A percentile compares a stretch with the other conserved stretches of the same genome.
Conservation (phyloP, 2,888 invertebrate genomes). For the Drosophila algonquin region DNA sequence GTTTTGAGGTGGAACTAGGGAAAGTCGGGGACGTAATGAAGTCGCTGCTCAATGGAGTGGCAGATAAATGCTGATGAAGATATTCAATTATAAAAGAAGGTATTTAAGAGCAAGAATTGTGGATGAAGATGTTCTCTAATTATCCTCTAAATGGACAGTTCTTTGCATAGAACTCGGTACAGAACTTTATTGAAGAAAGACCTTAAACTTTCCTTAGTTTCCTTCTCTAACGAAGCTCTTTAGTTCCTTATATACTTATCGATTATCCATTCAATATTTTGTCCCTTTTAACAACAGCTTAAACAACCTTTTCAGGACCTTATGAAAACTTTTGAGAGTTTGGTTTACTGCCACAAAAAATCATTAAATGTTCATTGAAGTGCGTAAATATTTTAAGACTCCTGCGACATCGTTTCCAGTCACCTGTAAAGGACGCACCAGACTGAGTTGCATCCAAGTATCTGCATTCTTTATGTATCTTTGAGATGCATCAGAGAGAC, state of each 20-base stretch:
- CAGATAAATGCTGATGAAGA: not conserved
- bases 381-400: slow-evolving; percentile 33
- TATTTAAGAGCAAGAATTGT: no score
- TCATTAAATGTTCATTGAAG: slow-evolving; percentile 10
- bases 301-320: not conserved
- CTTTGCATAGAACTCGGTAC: no score
- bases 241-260: not conserved
- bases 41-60: not conserved
- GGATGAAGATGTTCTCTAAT: not conserved
- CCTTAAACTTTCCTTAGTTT: not conserved
- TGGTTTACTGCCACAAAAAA: slow-evolving; percentile 1
- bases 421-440: slow-evolving; percentile 12
- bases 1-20: slow-evolving; percentile 10
- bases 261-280: not conserved
- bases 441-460: slow-evolving; percentile 11
- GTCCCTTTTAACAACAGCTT: not conserved
- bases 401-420: slow-evolving; percentile 8
- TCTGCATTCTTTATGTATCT: slow-evolving; percentile 19
- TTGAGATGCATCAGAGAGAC: slow-evolving; percentile 7
- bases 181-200: no score
- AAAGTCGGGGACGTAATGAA: slow-evolving; percentile 8
- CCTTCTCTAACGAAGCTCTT: not conserved
- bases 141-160: not conserved
- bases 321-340: not conserved
- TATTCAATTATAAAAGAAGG: slow-evolving; percentile 6